Evolutionary conservation across 2,113 vertebrate genomes (phyloP).

Genomic region (Cryptoleucopteryx plumbea): DNA sequence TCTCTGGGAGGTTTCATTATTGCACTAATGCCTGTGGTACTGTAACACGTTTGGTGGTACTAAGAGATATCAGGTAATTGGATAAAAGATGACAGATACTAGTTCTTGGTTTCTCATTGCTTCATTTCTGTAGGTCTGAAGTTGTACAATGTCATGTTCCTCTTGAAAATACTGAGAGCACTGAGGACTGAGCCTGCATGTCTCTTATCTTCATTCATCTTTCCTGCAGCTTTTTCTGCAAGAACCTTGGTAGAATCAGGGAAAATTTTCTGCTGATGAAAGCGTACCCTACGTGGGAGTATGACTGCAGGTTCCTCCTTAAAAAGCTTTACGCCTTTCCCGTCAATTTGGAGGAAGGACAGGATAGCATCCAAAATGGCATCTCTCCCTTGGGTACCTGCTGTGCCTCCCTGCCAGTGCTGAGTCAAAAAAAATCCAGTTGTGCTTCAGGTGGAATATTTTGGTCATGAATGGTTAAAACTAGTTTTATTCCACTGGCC

Average conservation of each 20-base stretch:
- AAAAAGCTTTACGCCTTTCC: background rate
- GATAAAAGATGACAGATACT: background rate
- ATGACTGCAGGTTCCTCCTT: background rate
- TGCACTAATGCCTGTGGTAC: background rate
- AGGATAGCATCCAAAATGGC: background rate
- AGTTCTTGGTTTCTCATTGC: background rate
- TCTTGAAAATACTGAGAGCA: background rate
- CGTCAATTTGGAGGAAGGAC: background rate
- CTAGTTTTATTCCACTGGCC: conserved; percentile 1
- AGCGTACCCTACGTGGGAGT: rapidly evolving
- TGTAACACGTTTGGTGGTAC: background rate
- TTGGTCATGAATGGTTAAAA: conserved; percentile 15
- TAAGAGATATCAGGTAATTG: background rate
- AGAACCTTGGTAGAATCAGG: background rate
- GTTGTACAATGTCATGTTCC: background rate
- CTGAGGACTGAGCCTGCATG: background rate
- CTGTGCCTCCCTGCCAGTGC: background rate
- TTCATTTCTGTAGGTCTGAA: background rate
- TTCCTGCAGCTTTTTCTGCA: background rate
- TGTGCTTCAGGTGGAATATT: background rate
- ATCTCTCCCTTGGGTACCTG: background rate
- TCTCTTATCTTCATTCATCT: background rate
- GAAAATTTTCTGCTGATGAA: background rate
- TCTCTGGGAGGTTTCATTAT: background rate
- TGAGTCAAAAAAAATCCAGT: background rate